Evolutionary conservation across 2,888 invertebrate species (phyloP), one percentile per base, ranked within the genome.

Genomic region (Perithous albicinctus): DNA sequence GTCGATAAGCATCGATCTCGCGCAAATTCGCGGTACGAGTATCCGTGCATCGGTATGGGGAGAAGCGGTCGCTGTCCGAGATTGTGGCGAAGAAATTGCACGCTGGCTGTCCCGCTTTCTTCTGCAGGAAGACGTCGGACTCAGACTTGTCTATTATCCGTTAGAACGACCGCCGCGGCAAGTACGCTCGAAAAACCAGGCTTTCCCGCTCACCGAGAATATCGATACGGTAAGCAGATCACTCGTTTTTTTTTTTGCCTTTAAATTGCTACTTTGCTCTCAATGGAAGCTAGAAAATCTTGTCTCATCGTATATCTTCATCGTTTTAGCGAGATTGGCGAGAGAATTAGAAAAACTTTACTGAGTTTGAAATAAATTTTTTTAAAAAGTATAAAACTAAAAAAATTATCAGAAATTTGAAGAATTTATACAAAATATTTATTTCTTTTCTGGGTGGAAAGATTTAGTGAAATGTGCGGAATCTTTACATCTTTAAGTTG

Each of bases 1-100:
- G 85, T 89, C 94, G 6, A 85, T 95, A 18, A 91, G 93, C 43
- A 91, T 95, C 26, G 94, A 95, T 87, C 93, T 95, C 56, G 87
- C 91, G 0, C 87, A 88, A 7, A 84, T 94, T 15, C 88, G 88
- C 0, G 87, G 89, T 2, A 88, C 88, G 72, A 91, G 92, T 74
- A 93, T 93, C 70, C 93, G 91, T 2, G 94, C 95, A 0, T 88
- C 93, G 0, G 94, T 96, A 0, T 96, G 95, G 95, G 94, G 94
- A 66, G 89, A 92, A 79, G 78, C 93, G 0, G 94, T 96, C 0
- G 93, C 94, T 0, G 96, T 95, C 0, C 93, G 95, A 86, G 95
- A 97, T 88, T 97, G 97, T 89, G 97, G 97, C 0, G 94, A 94
- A 78, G 95, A 95, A 83, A 95, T 94, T 10, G 95, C 96, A 18